Evolutionary conservation across 2,888 invertebrate genomes (phyloP), one percentile per base, ranked within the genome.

Genomic region (Nebria salina): DNA sequence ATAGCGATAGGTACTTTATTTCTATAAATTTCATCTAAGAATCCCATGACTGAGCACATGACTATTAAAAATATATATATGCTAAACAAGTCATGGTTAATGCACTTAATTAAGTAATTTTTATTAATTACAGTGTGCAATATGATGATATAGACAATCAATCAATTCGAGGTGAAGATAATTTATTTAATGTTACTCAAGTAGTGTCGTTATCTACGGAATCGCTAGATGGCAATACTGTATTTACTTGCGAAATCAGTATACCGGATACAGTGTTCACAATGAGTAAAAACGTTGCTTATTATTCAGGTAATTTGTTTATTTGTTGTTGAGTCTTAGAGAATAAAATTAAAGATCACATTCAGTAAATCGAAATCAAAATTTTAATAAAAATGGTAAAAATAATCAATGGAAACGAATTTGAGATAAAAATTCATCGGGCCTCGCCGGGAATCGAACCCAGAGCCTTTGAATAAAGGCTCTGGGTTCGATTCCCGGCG

Each of bases 211-310:
- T 92, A 73, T 89, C 90, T 42, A 91, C 91, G 77, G 89, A 89
- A 0, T 90, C 91, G 68, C 86, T 93, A 15, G 89, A 90, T 0
- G 89, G 90, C 0, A 90, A 91, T 0, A 91, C 91, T 0, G 91
- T 91, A 83, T 93, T 93, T 86, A 90, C 91, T 82, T 93, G 93
- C 86, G 91, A 92, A 65, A 85, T 93, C 82, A 90, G 90, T 86
- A 93, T 93, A 88, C 91, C 92, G 7, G 91, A 91, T 82, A 93
- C 93, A 0, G 90, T 91, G 84, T 93, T 92, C 84, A 84, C 83
- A 66, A 89, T 89, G 15, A 90, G 91, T 74, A 90, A 89, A 81
- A 91, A 91, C 86, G 85, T 89, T 91, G 66, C 75, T 70, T 80
- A 70, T 79, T 68, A 20, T 70, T 90, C 91, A 87, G 92, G 93